Evolutionary conservation across 2,797 vertebrate genomes (phyloP).

Genomic region (Paguma larvata): DNA sequence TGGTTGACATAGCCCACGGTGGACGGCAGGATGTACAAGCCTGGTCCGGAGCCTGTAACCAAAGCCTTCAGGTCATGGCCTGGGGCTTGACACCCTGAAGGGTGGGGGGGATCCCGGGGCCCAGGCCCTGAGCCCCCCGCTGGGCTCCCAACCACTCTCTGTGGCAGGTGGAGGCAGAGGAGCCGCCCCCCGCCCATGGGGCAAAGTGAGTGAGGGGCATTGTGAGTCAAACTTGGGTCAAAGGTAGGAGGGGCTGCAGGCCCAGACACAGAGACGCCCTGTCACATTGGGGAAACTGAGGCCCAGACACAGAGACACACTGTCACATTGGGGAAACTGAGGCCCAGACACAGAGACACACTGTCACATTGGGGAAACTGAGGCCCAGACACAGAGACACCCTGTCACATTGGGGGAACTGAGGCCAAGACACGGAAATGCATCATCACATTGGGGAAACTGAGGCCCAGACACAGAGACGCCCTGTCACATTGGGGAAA

Average conservation of each 20-base stretch:
- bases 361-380: neutral
- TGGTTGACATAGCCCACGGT: conserved; percentile 92
- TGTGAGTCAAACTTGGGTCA: conserved; percentile 11
- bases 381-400: too few species aligned
- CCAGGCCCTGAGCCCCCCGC: neutral
- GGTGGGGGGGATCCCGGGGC: neutral
- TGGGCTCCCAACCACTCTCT: neutral
- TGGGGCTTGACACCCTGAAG: neutral
- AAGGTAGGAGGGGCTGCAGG: neutral
- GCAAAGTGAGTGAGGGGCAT: neutral
- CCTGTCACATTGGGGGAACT: too few species aligned
- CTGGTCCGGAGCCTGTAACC: conserved; percentile 91
- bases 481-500: too few species aligned
- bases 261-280: neutral
- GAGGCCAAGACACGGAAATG: too few species aligned
- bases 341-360: neutral
- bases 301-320: neutral
- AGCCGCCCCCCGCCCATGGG: neutral
- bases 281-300: neutral
- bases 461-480: too few species aligned
- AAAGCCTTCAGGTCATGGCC: neutral
- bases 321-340: neutral
- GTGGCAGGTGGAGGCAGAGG: neutral
- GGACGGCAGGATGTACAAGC: conserved; percentile 91
- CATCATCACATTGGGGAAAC: too few species aligned